Evolutionary conservation across 1,140 invertebrate species (phyloP), one percentile per base, ranked within the genome.

Genomic region (Nilaparvata lugens): DNA sequence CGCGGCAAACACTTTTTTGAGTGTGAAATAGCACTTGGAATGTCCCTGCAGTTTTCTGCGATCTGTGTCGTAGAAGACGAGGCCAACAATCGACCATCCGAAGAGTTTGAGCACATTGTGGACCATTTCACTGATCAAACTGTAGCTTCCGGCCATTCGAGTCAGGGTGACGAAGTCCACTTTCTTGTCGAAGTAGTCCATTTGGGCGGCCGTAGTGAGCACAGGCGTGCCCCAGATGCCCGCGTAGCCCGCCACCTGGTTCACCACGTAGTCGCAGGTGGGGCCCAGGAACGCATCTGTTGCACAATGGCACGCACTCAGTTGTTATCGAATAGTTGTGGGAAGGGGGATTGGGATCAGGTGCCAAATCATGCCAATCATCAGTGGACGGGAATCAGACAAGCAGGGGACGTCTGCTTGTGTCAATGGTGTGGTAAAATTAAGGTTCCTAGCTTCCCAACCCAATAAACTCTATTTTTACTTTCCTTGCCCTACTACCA

Each of bases 221-320:
- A 96, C 83, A 0, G 94, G 93, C 18, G 94, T 87, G 1, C 84
- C 77, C 93, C 93, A 97, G 14, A 82, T 81, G 4, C 88, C 84
- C 0, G 90, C 83, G 69, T 94, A 95, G 13, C 93, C 78, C 0
- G 90, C 87, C 1, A 97, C 89, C 0, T 92, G 92, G 0, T 93
- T 91, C 54, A 96, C 80, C 3, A 89, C 89, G 72, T 94, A 96
- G 66, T 94, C 91, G 73, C 93, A 96, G 1, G 92, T 84, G 0
- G 93, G 88, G 0, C 93, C 94, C 66, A 96, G 80, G 69, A 95
- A 92, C 0, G 88, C 89, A 75, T 95, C 88, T 82, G 81, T 35
- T 35, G 4, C 31, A 35, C 31, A 35, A 35, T 35, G 31, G 31
- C 4, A 35, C 25, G 25, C 25, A 28, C 3, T 28, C 25, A 28